Conservation (phyloP, 1,140 invertebrate genomes). For the Zaprionus nigranus region DNA sequence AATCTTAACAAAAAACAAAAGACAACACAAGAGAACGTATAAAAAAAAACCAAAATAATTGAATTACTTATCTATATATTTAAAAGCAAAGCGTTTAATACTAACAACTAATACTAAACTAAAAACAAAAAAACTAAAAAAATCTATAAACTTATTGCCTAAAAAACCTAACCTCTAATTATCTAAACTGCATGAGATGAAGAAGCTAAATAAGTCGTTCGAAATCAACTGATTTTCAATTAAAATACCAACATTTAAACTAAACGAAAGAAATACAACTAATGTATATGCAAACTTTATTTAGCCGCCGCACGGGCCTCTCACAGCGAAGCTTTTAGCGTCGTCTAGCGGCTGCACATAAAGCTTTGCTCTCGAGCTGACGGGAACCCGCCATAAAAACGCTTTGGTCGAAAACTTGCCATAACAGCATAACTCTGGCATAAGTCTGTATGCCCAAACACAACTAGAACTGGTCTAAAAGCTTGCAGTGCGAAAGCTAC, state of each 20-base stretch:
- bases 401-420: conserved; percentile 13
- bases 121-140: conserved; percentile 17
- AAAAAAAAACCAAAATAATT: conserved; percentile 16
- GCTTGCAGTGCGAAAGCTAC: not conserved
- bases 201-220: conserved; percentile 27
- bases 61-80: conserved; percentile 7
- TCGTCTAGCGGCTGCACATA: conserved; percentile 61
- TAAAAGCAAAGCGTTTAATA: conserved; percentile 6
- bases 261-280: conserved; percentile 8
- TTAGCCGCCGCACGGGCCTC: conserved; percentile 35
- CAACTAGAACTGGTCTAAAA: not conserved
- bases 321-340: conserved; percentile 56
- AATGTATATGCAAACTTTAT: conserved; percentile 25
- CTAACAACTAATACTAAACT: conserved; percentile 23
- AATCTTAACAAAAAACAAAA: conserved; percentile 47
- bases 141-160: conserved; percentile 27
- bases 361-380: conserved; percentile 47
- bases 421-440: not conserved
- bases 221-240: conserved; percentile 21
- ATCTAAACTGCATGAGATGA: conserved; percentile 23
- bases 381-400: conserved; percentile 15
- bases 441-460: not conserved
- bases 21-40: conserved; percentile 20
- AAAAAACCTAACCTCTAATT: not conserved
- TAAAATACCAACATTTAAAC: conserved; percentile 19